A percentile compares a stretch with the other conserved stretches of the same genome.
These are phyloP conservation scores for Teleogryllus occipitalis DNA, from an alignment of 1,140 invertebrate species.

Conservation along the genomic window DNA sequence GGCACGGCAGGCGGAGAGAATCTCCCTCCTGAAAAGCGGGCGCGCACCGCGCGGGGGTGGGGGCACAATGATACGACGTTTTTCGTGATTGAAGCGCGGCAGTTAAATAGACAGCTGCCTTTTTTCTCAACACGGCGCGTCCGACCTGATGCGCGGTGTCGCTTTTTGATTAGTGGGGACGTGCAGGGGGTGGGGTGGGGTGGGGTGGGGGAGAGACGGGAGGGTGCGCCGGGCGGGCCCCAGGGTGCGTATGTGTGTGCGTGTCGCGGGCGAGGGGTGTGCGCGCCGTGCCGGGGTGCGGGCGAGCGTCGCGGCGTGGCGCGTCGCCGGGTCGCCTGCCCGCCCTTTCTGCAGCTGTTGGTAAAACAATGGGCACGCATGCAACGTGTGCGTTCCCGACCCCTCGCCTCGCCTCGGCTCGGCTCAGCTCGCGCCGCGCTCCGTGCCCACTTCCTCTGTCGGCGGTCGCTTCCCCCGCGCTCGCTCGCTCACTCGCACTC, in stretches of 20 bases:
- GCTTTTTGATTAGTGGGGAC: background rate
- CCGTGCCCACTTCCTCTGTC: background rate
- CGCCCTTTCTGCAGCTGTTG: background rate
- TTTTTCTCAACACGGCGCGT: background rate
- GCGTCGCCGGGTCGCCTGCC: no score
- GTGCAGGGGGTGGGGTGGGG: background rate
- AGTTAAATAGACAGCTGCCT: conserved; percentile 4
- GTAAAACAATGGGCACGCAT: background rate
- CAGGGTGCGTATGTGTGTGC: background rate
- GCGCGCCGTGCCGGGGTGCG: no score
- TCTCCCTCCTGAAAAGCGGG: background rate
- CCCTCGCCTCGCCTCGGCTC: no score
- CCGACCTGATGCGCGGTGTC: background rate
- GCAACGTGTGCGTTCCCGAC: background rate
- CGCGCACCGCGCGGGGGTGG: no score
- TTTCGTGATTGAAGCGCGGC: background rate
- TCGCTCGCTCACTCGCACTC: background rate
- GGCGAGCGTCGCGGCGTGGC: no score
- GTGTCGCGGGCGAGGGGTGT: background rate
- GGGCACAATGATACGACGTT: background rate
- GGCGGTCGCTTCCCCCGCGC: background rate
- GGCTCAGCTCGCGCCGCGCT: background rate
- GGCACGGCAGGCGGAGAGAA: background rate
- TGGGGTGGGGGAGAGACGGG: background rate
- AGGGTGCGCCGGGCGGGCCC: background rate